Base-by-base conservation (phyloP, 1,140 invertebrate species). In the Drosophila teissieri region DNA sequence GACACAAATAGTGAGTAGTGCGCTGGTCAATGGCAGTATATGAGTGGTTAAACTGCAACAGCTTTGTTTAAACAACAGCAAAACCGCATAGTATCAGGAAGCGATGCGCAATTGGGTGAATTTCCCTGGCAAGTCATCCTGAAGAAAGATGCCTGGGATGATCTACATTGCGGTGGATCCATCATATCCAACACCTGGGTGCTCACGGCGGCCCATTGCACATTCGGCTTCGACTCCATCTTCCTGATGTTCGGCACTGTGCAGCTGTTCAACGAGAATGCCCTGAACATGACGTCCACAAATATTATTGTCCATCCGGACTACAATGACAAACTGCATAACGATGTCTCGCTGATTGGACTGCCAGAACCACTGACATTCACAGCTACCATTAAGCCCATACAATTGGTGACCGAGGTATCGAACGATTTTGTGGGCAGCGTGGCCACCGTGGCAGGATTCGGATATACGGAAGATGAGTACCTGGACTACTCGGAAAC, bases 121-220 rank as follows among this genome's bases (percentile, higher is more conserved):
- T 89, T 92, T 44, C 91, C 91, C 2, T 92, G 91, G 91, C 91
- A 92, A 48, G 91, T 92, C 17, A 88, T 92, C 36, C 22, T 92
- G 1, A 92, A 88, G 49, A 65, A 75, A 0, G 82, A 88, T 58
- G 79, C 80, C 22, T 68, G 63, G 48, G 85, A 91, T 17, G 80
- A 81, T 67, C 14, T 92, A 14, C 53, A 84, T 2, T 95, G 95
- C 81, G 94, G 95, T 12, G 94, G 93, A 11, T 94, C 94, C 5
- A 91, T 95, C 15, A 93, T 95, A 62, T 93, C 93, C 3, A 45
- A 63, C 27, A 78, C 65, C 24, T 94, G 93, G 88, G 92, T 95
- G 11, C 70, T 95, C 11, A 95, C 94, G 1, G 94, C 94, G 0
- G 94, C 93, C 22, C 94, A 95, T 78, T 95, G 94, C 73, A 92